Evolutionary conservation across 1,140 invertebrate species (phyloP), one percentile per base, ranked within the genome.

Genomic region (Pseudachorutes palmiensis): DNA sequence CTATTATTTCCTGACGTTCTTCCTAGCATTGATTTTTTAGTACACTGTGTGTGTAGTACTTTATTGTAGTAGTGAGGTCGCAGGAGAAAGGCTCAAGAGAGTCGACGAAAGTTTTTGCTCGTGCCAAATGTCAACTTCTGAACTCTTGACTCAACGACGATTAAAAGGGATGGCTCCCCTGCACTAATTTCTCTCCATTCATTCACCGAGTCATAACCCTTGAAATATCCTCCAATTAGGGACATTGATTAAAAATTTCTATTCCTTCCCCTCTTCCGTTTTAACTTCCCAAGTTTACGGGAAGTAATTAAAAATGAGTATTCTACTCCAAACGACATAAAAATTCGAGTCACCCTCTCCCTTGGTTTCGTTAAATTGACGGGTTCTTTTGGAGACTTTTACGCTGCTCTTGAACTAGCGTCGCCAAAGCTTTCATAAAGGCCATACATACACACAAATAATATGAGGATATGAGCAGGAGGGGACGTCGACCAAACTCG

Each of bases 271-370:
- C n/a, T n/a, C n/a, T n/a, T n/a, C n/a, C n/a, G n/a, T n/a, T n/a
- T n/a, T n/a, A n/a, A n/a, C n/a, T n/a, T n/a, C n/a, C n/a, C n/a
- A 41, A 41, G 36, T 41, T 41, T 41, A 41, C 5, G 36, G 36
- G 36, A 41, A 41, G 36, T 41, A 41, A 41, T 41, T 41, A 41
- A 41, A 41, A 41, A 41, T 41, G 36, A 41, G 36, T 19, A 61
- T 22, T 16, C 16, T 61, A n/a, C n/a, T 61, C 22, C 22, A 22
- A 62, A 41, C 61, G 28, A 48, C 61, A 62, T 62, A 62, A 62
- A 62, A 58, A 58, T 58, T 33, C 36, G 36, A 22, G 36, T 28
- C 28, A 16, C 61, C 26, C 61, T 16, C 36, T 41, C 36, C 26
- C 24, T 41, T 19, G 19, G 5, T 41, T 41, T 5, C 19, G 36